Evolutionary conservation across 2,113 vertebrate genomes (phyloP), one percentile per base, ranked within the genome.

Genomic region (Sander vitreus): DNA sequence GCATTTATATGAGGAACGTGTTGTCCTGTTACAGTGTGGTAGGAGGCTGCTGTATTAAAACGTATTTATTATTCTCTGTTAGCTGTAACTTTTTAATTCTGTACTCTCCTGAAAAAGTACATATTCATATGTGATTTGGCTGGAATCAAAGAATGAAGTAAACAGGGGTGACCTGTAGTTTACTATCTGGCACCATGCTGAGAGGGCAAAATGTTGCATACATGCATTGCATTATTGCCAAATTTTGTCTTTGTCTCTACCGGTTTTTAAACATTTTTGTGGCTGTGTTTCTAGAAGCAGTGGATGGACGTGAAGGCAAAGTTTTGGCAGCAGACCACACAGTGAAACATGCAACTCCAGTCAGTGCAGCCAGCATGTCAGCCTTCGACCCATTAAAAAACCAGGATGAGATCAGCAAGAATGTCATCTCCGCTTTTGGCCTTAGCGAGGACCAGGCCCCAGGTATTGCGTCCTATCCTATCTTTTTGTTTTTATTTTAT

Each of bases 321-420:
- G 75, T 96, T 80, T 59, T 96, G 91, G 88, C 96, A 83, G 93
- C 96, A 62, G 97, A 99, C 66, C 92, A 94, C 80, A 92, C 96
- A 62, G 90, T 96, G 67, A 99, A 97, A 93, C 97, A 96, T 12
- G 96, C 95, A 82, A 96, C 96, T 88, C 97, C 99, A 54, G 98
- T 99, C 89, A 99, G 97, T 86, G 97, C 97, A 88, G 98, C 97
- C 76, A 99, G 97, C 94, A 99, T 99, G 98, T 99, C 97, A 71
- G 98, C 98, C 62, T 99, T 99, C 80, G 98, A 99, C 94, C 98
- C 98, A 0, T 93, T 99, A 68, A 99, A 99, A 95, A 99, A 98
- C 95, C 98, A 99, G 95, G 98, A 99, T 78, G 98, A 99, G 92
- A 96, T 99, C 94, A 98, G 90, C 95, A 99, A 99, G 96, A 99